Conservation (phyloP, 2,797 vertebrate species). For the Falco naumanni region DNA sequence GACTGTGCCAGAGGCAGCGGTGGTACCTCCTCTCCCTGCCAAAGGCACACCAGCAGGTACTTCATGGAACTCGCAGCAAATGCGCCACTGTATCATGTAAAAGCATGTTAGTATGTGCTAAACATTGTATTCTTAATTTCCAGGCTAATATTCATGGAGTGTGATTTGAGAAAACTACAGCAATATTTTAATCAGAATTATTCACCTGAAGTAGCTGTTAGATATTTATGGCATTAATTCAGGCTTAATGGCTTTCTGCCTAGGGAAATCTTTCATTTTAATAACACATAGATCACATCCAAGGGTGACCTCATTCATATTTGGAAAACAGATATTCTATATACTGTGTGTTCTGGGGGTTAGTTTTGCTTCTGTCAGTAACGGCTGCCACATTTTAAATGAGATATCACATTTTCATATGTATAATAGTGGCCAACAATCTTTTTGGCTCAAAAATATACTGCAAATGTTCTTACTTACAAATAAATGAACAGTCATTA, state of each 20-base stretch:
- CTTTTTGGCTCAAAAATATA: background rate
- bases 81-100: rapidly evolving
- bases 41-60: background rate
- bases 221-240: constrained; percentile 38
- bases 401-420: background rate
- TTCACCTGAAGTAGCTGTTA: constrained; percentile 19
- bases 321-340: background rate
- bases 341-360: background rate
- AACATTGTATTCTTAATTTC: background rate
- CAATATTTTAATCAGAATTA: background rate
- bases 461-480: background rate
- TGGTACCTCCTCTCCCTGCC: background rate
- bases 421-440: background rate
- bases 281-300: background rate
- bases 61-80: rapidly evolving
- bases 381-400: background rate
- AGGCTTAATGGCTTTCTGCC: constrained; percentile 4
- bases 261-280: background rate
- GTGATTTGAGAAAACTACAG: background rate
- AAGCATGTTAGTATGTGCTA: background rate
- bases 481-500: background rate
- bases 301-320: background rate
- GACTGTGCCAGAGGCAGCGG: background rate
- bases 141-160: background rate
- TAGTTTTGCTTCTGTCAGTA: background rate